These are phyloP conservation scores for Cheilosia variabilis DNA, from an alignment of 2,888 invertebrate species.

Conservation along the genomic window DNA sequence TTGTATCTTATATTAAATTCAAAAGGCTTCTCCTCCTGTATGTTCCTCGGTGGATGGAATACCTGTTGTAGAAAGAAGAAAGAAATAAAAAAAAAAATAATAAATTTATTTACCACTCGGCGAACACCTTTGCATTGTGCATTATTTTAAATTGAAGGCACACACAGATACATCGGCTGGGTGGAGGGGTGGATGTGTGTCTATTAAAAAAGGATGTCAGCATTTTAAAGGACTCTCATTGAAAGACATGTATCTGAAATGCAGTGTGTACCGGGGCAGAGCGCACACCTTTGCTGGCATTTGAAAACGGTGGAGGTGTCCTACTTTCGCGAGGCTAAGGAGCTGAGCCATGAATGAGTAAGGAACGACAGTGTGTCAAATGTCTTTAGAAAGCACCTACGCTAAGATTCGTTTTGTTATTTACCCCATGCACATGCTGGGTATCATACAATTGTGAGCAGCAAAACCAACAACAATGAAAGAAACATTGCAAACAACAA, in stretches of 20 bases:
- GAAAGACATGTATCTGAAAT: conserved; percentile 55
- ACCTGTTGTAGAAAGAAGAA: conserved; percentile 79
- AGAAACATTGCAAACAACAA: conserved; percentile 45
- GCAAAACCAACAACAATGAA: conserved; percentile 67
- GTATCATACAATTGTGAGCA: conserved; percentile 50
- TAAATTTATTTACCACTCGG: conserved; percentile 70
- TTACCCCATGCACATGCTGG: conserved; percentile 56
- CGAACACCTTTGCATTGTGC: conserved; percentile 69
- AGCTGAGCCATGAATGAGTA: conserved; percentile 63
- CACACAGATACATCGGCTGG: conserved; percentile 4
- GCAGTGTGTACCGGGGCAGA: conserved; percentile 54
- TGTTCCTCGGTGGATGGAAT: conserved; percentile 86
- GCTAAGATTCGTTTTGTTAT: conserved; percentile 59
- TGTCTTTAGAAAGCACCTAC: conserved; percentile 54
- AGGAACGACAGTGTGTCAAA: conserved; percentile 71
- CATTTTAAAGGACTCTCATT: conserved; percentile 67
- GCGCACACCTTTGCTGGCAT: conserved; percentile 67
- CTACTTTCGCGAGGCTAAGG: conserved; percentile 65
- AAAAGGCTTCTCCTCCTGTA: conserved; percentile 90
- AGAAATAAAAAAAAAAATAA: conserved; percentile 51
- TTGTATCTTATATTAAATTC: conserved; percentile 92
- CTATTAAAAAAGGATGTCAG: conserved; percentile 66
- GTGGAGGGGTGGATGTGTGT: conserved; percentile 8
- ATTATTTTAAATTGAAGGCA: conserved; percentile 71
- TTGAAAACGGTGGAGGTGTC: conserved; percentile 42